Conservation (phyloP, 2,113 vertebrate genomes). For the Podilymbus podiceps region DNA sequence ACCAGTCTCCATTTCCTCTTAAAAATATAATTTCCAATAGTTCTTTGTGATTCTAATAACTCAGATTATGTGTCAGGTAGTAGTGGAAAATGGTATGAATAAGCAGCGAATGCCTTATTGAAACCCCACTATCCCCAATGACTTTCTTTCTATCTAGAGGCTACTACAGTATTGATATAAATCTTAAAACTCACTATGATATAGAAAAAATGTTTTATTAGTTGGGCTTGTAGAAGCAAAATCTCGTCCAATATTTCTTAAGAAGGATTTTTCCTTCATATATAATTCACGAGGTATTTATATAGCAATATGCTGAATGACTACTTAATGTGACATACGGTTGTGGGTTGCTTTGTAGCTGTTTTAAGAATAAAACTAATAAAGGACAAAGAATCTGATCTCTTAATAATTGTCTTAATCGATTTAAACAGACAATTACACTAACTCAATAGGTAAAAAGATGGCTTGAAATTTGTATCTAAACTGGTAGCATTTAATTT, state of each 20-base stretch:
- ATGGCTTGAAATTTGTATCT: neutral
- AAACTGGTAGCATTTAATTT: neutral
- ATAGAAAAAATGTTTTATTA: neutral
- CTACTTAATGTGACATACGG: neutral
- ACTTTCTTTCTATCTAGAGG: neutral
- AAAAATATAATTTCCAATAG: neutral
- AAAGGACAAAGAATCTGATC: slow-evolving; percentile 17
- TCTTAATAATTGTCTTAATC: neutral
- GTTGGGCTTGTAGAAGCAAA: neutral
- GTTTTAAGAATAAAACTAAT: slow-evolving; percentile 5
- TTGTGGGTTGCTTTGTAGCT: neutral
- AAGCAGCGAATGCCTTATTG: neutral
- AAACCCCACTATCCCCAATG: neutral
- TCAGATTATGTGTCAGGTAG: neutral
- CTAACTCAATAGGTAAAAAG: neutral
- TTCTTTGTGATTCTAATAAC: neutral
- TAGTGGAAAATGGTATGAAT: neutral
- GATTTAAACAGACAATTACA: neutral
- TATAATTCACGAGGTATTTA: slow-evolving; percentile 43
- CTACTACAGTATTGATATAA: neutral
- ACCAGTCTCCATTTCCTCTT: neutral
- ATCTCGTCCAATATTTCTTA: neutral
- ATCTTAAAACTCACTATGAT: neutral
- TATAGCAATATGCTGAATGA: neutral
- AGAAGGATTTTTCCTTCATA: neutral